Evolutionary conservation across 1,140 invertebrate species (phyloP).

Genomic region (Plectrocnemia conspersa): DNA sequence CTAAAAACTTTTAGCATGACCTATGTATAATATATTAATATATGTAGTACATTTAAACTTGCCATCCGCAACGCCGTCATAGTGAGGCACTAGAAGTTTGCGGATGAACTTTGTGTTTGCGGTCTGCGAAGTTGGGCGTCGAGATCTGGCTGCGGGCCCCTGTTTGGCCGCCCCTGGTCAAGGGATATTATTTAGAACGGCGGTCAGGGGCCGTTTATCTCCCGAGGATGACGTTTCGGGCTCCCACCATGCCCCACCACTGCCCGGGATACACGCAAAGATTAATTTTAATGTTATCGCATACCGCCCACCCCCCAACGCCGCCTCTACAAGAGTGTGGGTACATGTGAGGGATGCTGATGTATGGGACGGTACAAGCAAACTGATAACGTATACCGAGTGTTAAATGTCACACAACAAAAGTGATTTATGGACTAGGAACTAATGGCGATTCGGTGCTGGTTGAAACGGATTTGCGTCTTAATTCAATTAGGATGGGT

Average conservation of each 20-base stretch:
- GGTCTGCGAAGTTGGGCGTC: no score
- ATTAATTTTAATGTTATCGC: constrained; percentile 27
- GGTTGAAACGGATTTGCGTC: no score
- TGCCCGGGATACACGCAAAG: constrained; percentile 12
- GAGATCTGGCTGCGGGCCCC: no score
- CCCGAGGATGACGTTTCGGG: constrained; percentile 17
- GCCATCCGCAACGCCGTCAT: no score
- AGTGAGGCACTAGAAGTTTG: no score
- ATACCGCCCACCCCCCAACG: no score
- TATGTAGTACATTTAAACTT: no score
- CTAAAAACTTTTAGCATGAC: no score
- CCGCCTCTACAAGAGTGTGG: no score
- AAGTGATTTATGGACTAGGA: constrained; percentile 13
- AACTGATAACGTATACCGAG: constrained; percentile 10
- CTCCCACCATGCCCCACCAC: constrained; percentile 1
- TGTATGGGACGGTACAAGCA: constrained; percentile 1
- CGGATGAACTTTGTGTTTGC: no score
- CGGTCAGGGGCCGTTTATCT: constrained; percentile 23
- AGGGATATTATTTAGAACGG: constrained; percentile 21
- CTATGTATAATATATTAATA: no score
- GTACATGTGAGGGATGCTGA: constrained; percentile 1
- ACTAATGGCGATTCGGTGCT: constrained; percentile 16
- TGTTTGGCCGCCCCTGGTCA: background rate
- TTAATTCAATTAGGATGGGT: no score
- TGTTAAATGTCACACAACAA: constrained; percentile 20